A percentile compares a stretch with the other conserved stretches of the same genome.
These are phyloP conservation scores for Aphyosemion australe DNA, from an alignment of 2,113 vertebrate species.

Conservation along the genomic window DNA sequence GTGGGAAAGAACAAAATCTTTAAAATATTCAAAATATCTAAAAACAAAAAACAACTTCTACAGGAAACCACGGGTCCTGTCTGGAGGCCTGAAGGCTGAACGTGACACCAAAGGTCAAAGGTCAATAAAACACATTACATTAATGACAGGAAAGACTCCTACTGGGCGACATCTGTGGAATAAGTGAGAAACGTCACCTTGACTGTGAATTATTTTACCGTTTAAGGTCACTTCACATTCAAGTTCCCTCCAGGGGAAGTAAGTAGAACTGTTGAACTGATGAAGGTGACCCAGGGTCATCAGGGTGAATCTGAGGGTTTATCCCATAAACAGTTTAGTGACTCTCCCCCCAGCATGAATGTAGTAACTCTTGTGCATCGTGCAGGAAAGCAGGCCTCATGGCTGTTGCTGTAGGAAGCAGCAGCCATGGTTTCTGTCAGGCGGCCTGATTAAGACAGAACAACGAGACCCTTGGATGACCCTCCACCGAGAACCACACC, in stretches of 20 bases:
- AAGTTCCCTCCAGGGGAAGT: too few relatives aligned
- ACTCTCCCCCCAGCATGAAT: too few relatives aligned
- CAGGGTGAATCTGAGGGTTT: too few relatives aligned
- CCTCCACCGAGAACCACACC: slow-evolving; percentile 37
- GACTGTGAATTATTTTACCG: too few relatives aligned
- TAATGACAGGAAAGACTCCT: slow-evolving; percentile 19
- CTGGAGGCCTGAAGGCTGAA: slow-evolving; percentile 9
- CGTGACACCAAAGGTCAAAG: slow-evolving; percentile 6
- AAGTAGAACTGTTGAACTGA: too few relatives aligned
- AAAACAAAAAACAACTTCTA: slow-evolving; percentile 13
- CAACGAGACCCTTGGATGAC: slow-evolving; percentile 60
- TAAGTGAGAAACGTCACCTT: too few relatives aligned
- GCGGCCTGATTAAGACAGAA: slow-evolving; percentile 46
- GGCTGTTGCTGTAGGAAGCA: not conserved
- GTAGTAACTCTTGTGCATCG: too few relatives aligned
- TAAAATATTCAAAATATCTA: slow-evolving; percentile 8
- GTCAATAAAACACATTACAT: slow-evolving; percentile 14
- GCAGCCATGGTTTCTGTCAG: slow-evolving; percentile 29
- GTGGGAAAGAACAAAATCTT: not conserved
- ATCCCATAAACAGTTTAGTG: too few relatives aligned
- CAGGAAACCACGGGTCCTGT: slow-evolving; percentile 3
- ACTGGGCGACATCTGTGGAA: slow-evolving; percentile 8
- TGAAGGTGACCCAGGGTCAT: too few relatives aligned
- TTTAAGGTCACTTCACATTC: too few relatives aligned
- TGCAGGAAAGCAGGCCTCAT: too few relatives aligned